Evolutionary conservation across 2,113 vertebrate genomes (phyloP), one percentile per base, ranked within the genome.

Genomic region (Riparia riparia): DNA sequence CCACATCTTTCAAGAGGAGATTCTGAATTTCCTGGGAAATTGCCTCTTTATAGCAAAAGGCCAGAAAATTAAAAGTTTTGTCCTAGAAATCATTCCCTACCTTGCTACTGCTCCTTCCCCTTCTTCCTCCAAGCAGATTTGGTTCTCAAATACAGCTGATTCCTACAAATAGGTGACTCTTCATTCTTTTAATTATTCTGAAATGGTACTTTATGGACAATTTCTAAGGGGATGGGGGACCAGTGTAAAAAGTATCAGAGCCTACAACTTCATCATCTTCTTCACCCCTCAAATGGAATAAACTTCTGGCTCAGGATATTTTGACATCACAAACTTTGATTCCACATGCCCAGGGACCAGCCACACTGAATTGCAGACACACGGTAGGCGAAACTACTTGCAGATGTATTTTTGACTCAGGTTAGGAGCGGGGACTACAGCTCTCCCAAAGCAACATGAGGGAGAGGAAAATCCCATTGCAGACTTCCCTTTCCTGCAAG

Each of bases 351-450:
- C 56, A 64, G n/a, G 24, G 42, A 79, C 10, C 49, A 22, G 49
- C 34, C 66, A 69, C 0, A 0, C 21, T 1, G 3, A 32, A 77
- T 39, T 12, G 12, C 51, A 71, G 41, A 70, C 58, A 68, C 7
- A 4, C 5, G 5, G n/a, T 47, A 39, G 21, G 49, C 3, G 2
- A 21, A 71, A 56, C 34, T 44, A 29, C 31, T 60, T 68, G 44
- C 53, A 57, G 47, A 57, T 1, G 1, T 34, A 51, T 66, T 90
- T 91, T 28, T 69, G 45, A 71, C 69, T 74, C 16, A 7, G 31
- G 51, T 39, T 85, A 72, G 53, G 49, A 60, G 11, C 0, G 14
- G 19, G 3, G 12, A 47, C 37, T 65, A 31, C 39, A 82, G 45
- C 47, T 26, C 21, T n/a, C 31, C 39, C 54, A 50, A 12, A 58